These are phyloP conservation scores for Clarias laeviceps DNA, from an alignment of 2,797 vertebrate species.

Conservation along the genomic window DNA sequence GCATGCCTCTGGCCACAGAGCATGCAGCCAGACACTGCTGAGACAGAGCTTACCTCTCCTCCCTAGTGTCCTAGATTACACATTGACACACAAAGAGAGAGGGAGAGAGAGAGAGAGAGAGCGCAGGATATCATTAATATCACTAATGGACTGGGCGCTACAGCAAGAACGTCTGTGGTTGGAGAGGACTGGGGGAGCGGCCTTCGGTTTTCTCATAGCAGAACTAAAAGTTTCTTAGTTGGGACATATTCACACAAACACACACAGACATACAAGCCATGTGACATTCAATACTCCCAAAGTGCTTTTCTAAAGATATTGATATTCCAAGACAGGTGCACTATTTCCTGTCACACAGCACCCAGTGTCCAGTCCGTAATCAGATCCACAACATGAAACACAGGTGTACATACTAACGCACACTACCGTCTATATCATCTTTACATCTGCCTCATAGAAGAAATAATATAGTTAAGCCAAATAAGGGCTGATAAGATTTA, in stretches of 20 bases:
- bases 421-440: neutral
- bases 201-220: slow-evolving; percentile 14
- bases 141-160: slow-evolving; percentile 9
- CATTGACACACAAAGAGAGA: slow-evolving; percentile 34
- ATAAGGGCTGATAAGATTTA: slow-evolving; percentile 25
- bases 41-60: slow-evolving; percentile 45
- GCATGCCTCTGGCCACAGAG: slow-evolving; percentile 51
- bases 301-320: slow-evolving; percentile 36
- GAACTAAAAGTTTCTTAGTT: slow-evolving; percentile 2
- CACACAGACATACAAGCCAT: neutral
- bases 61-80: slow-evolving; percentile 45
- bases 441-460: neutral
- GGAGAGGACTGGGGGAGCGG: neutral
- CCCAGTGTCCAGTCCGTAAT: slow-evolving; percentile 46
- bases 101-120: slow-evolving; percentile 15
- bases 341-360: slow-evolving; percentile 37
- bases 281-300: slow-evolving; percentile 46
- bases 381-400: slow-evolving; percentile 33
- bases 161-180: slow-evolving; percentile 30
- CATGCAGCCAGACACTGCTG: slow-evolving; percentile 44
- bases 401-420: slow-evolving; percentile 33
- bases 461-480: slow-evolving; percentile 10
- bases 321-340: slow-evolving; percentile 56
- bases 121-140: slow-evolving; percentile 28
- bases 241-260: slow-evolving; percentile 15